Base-by-base conservation (phyloP, 2,888 invertebrate genomes). In the Dasypolia templi region DNA sequence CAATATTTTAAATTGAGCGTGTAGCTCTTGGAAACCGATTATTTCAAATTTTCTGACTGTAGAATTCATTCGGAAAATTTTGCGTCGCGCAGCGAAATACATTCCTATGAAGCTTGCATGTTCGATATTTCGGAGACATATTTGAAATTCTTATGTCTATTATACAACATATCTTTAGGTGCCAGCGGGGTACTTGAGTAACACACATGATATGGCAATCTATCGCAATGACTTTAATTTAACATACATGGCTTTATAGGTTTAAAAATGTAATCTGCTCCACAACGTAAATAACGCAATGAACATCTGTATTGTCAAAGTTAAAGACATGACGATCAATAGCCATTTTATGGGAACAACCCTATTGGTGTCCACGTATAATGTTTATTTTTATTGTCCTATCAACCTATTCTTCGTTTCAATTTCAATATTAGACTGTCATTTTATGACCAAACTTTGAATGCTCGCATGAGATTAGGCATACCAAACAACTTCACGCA, bases 1-100 rank as follows among this genome's bases (percentile, higher is more conserved):
- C 70, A 72, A 75, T 76, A 75, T 78, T 76, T 78, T 71, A 78
- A 78, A 78, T 83, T 42, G 61, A 77, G 64, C 35, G 65, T 35
- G 61, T 55, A 58, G 49, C 65, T 70, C 55, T 69, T 59, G 26
- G 29, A 66, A 42, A 42, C 44, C 63, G 29, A 53, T 73, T 68
- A 59, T 56, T 67, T 72, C 29, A 69, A 74, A 78, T 78, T 61
- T 85, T 78, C n/a, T 35, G 1, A 72, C 58, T n/a, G n/a, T 39
- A 72, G 6, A 73, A 42, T 65, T 58, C 42, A 72, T 66, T 64
- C 29, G 61, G 26, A 77, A 65, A 71, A 65, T 68, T 68, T 71
- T 51, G 5, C 51, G 73, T 61, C 73, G 55, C 29, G 12, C n/a
- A 11, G 35, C 11, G 59, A 65, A 75, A 65, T 77, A 67, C 26